A percentile compares a stretch with the other conserved stretches of the same genome.
These are phyloP conservation scores for Gallinago media DNA, from an alignment of 2,113 vertebrate species.

Conservation along the genomic window DNA sequence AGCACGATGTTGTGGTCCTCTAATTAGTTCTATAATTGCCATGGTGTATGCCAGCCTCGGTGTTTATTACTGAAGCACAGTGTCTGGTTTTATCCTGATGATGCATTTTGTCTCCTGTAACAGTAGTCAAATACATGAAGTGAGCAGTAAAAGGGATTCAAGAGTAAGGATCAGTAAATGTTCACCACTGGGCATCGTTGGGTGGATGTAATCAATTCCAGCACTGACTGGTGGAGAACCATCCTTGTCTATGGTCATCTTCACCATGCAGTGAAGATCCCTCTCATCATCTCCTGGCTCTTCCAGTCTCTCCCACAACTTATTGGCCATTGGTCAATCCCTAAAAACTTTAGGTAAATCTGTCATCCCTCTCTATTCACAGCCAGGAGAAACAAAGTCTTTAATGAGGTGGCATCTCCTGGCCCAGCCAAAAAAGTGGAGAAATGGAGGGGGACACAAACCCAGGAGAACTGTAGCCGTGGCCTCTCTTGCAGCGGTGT, in stretches of 20 bases:
- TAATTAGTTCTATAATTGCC: background rate
- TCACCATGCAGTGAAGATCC: background rate
- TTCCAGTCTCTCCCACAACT: background rate
- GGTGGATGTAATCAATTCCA: background rate
- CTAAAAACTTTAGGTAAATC: background rate
- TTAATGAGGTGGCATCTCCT: background rate
- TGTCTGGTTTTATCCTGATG: background rate
- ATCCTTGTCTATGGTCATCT: background rate
- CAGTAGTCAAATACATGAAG: background rate
- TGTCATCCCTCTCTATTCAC: background rate
- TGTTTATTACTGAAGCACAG: background rate
- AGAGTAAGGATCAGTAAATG: background rate
- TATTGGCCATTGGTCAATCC: background rate
- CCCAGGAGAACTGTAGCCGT: background rate
- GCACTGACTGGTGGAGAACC: background rate
- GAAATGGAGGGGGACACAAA: background rate
- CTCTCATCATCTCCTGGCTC: background rate
- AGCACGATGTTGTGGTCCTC: background rate
- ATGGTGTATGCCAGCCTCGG: background rate
- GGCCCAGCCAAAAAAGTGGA: background rate
- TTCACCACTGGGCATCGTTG: accelerated
- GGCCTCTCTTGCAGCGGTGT: background rate
- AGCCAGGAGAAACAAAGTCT: background rate
- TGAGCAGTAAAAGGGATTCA: background rate
- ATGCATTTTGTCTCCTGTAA: background rate